A percentile compares a stretch with the other conserved stretches of the same genome.
phyloP scores from a whole-genome alignment of 2,888 invertebrate species.

The Lithodes maja region DNA sequence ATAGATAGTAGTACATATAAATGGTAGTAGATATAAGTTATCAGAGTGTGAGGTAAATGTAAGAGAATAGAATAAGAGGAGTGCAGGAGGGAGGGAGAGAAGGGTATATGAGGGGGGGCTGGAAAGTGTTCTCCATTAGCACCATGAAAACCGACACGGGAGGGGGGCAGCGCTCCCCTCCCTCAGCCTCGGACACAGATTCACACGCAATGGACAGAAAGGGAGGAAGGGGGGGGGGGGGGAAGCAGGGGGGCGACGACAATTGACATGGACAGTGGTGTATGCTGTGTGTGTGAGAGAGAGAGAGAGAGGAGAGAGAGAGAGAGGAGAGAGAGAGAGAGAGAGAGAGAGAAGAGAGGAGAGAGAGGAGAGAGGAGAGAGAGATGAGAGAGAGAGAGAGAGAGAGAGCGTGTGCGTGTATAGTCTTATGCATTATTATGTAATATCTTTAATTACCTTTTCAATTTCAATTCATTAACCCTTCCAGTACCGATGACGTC shows the following conservation, averaged over 20 bases:
- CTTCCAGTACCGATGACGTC: too few species aligned
- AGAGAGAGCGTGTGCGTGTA: background rate
- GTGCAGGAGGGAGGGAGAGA: background rate
- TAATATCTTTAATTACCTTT: background rate
- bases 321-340: constrained; percentile 5
- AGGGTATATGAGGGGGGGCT: background rate
- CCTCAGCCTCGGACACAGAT: background rate
- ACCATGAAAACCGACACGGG: constrained; percentile 27
- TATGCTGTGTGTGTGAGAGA: constrained; percentile 6
- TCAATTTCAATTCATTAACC: too few species aligned
- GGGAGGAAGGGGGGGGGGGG: background rate
- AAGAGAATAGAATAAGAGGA: background rate
- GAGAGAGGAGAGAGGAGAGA: constrained; percentile 17
- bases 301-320: constrained; percentile 6
- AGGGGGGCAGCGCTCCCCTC: constrained; percentile 24
- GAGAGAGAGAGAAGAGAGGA: background rate
- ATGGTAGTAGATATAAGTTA: background rate
- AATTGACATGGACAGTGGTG: background rate
- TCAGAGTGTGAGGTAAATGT: background rate
- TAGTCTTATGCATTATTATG: background rate
- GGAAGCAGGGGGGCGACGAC: background rate
- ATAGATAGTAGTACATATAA: background rate
- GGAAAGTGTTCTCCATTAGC: constrained; percentile 38
- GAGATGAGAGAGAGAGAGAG: constrained; percentile 6
- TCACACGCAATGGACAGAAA: constrained; percentile 15